A percentile compares a stretch with the other conserved stretches of the same genome.
Conservation (phyloP, 1,140 invertebrate genomes). For the Eueides isabella region DNA sequence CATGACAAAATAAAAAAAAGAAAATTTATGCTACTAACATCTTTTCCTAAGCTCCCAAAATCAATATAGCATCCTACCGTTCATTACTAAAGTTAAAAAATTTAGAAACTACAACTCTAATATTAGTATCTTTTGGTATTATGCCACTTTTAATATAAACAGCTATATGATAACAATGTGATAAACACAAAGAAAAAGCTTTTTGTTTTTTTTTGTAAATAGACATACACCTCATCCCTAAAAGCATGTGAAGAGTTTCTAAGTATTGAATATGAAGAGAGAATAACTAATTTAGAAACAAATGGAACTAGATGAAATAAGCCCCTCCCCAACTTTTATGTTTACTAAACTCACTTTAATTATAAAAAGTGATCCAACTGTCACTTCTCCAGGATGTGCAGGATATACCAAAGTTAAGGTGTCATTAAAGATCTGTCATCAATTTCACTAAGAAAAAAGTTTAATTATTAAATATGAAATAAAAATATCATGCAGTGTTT, state of each 20-base stretch:
- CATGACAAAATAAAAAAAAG: no score
- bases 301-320: slow-evolving; percentile 40
- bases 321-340: slow-evolving; percentile 42
- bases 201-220: background rate
- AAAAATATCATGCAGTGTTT: slow-evolving; percentile 26
- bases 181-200: background rate
- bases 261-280: background rate
- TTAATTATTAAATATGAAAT: slow-evolving; percentile 33
- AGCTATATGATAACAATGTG: background rate
- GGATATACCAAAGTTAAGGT: slow-evolving; percentile 53
- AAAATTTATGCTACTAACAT: no score
- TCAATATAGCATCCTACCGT: no score
- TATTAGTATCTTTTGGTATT: no score
- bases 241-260: background rate
- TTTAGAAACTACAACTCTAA: no score
- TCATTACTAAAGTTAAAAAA: no score
- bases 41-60: no score
- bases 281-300: background rate
- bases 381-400: slow-evolving; percentile 45
- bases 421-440: slow-evolving; percentile 55
- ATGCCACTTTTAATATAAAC: no score
- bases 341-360: slow-evolving; percentile 60
- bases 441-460: slow-evolving; percentile 53
- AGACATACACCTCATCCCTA: background rate
- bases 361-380: slow-evolving; percentile 43